phyloP scores from a whole-genome alignment of 2,888 invertebrate species.

The Eugnorisma glareosa region DNA sequence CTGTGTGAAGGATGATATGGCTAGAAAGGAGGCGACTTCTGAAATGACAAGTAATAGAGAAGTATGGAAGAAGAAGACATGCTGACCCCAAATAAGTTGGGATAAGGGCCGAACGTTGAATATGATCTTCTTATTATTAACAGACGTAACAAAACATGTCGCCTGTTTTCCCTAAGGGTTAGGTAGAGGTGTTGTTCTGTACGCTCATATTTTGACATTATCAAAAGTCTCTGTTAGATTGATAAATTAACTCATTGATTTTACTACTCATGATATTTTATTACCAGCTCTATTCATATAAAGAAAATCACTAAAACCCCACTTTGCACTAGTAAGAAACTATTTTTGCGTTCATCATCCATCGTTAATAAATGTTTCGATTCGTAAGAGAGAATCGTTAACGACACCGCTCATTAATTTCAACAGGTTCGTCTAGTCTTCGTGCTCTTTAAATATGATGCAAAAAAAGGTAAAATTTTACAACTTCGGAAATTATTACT shows the following conservation, averaged over 20 bases:
- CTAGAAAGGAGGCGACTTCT: no score
- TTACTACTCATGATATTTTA: background rate
- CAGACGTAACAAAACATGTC: background rate
- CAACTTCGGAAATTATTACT: background rate
- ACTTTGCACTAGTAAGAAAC: constrained; percentile 8
- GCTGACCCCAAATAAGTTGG: no score
- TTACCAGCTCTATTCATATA: background rate
- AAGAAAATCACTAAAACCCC: constrained; percentile 3
- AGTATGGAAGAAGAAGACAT: no score
- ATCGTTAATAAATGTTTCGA: constrained; percentile 63
- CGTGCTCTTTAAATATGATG: constrained; percentile 32
- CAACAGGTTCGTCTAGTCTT: constrained; percentile 60
- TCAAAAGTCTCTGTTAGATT: background rate
- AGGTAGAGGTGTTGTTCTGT: background rate
- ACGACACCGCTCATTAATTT: constrained; percentile 76
- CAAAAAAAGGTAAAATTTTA: constrained; percentile 29
- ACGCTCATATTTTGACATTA: background rate
- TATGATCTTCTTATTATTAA: background rate
- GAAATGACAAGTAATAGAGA: no score
- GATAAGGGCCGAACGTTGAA: no score
- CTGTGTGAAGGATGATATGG: no score
- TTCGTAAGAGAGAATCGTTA: constrained; percentile 66
- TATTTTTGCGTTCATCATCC: constrained; percentile 30
- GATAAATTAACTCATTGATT: background rate
- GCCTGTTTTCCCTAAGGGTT: no score